phyloP scores from a whole-genome alignment of 2,888 invertebrate genomes.

The Sinhomidia bicolor region DNA sequence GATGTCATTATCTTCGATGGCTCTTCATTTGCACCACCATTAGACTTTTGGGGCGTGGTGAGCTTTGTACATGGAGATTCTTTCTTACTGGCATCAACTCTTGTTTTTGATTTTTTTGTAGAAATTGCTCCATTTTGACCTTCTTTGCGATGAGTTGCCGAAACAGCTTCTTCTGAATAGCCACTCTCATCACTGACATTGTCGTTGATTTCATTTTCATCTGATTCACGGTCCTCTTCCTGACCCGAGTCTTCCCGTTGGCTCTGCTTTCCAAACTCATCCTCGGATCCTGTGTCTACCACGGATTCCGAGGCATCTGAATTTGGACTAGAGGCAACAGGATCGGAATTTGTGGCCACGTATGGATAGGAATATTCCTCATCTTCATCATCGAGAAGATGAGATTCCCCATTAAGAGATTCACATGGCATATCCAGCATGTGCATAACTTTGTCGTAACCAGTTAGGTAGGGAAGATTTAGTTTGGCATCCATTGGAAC shows the following conservation, averaged over 20 bases:
- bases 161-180: slow-evolving; percentile 87
- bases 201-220: slow-evolving; percentile 84
- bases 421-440: slow-evolving; percentile 77
- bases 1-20: slow-evolving; percentile 23
- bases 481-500: slow-evolving; percentile 78
- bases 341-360: slow-evolving; percentile 76
- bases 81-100: slow-evolving; percentile 49
- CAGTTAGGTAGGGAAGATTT: slow-evolving; percentile 78
- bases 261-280: slow-evolving; percentile 75
- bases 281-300: slow-evolving; percentile 72
- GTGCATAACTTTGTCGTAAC: slow-evolving; percentile 80
- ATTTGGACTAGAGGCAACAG: slow-evolving; percentile 76
- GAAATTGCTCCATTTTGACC: slow-evolving; percentile 57
- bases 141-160: slow-evolving; percentile 54
- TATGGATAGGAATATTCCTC: slow-evolving; percentile 73
- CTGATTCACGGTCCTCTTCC: slow-evolving; percentile 72
- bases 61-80: slow-evolving; percentile 67
- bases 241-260: slow-evolving; percentile 70
- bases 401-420: slow-evolving; percentile 67
- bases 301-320: slow-evolving; percentile 72
- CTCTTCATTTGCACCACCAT: slow-evolving; percentile 46
- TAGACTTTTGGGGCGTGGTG: slow-evolving; percentile 1
- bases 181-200: slow-evolving; percentile 95
- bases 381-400: slow-evolving; percentile 73
- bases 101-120: slow-evolving; percentile 38